These are phyloP conservation scores for Callionymus lyra DNA, from an alignment of 2,113 vertebrate genomes.

Conservation along the genomic window DNA sequence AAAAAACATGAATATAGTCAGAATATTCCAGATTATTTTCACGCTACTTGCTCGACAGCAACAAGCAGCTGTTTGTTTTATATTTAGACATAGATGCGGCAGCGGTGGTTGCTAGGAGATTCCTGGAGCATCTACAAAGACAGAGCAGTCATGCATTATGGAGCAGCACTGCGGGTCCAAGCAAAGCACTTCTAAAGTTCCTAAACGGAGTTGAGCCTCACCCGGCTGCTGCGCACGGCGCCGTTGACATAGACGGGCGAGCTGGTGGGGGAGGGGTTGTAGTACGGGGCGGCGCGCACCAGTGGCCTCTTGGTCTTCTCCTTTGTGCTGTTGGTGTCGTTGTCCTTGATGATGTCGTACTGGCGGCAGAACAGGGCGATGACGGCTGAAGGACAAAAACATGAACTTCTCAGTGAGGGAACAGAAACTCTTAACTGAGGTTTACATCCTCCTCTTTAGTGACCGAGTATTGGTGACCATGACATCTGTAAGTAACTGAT, in stretches of 20 bases:
- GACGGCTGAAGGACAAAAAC: slow-evolving; percentile 68
- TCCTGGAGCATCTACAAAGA: slow-evolving; percentile 18
- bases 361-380: slow-evolving; percentile 94
- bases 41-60: no score
- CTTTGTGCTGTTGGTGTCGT: slow-evolving; percentile 84
- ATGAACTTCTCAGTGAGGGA: neutral
- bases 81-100: slow-evolving; percentile 36
- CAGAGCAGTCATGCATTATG: slow-evolving; percentile 9
- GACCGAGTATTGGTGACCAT: no score
- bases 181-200: neutral
- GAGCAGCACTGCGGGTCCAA: neutral
- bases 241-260: slow-evolving; percentile 80
- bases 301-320: slow-evolving; percentile 85
- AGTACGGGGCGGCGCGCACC: slow-evolving; percentile 79
- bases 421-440: neutral
- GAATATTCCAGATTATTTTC: no score
- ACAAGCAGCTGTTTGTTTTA: slow-evolving; percentile 20
- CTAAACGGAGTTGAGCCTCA: slow-evolving; percentile 12
- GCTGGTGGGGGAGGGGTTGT: slow-evolving; percentile 65
- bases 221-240: slow-evolving; percentile 74
- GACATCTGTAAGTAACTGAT: no score
- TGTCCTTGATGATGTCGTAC: slow-evolving; percentile 96
- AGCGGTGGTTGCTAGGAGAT: slow-evolving; percentile 45
- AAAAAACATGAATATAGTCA: no score
- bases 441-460: no score